Base-by-base conservation (phyloP, 92 coral and sea anemone genomes). In the Pocillopora meandrina region DNA sequence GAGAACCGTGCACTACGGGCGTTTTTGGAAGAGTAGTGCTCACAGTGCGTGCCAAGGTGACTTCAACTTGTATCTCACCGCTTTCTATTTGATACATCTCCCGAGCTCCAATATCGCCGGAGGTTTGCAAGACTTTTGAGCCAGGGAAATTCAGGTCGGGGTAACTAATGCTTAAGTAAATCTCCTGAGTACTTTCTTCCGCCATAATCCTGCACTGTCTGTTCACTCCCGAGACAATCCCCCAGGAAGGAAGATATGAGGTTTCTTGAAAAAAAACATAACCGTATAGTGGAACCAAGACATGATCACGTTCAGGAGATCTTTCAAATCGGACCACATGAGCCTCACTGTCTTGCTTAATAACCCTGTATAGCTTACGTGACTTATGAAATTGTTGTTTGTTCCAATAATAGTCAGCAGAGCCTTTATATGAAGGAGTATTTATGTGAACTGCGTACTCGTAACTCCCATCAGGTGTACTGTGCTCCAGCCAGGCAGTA, bases 401-500 rank as follows among this genome's bases (percentile, higher is more conserved):
- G 4, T 12, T 4, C 85, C 78, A 72, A 12, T 68, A 60, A 42
- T 61, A 36, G 60, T 87, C 86, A 19, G 78, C 78, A 56, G 21
- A 56, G 17, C 5, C 74, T 49, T 76, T 59, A 33, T 74, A 74
- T 31, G 65, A 21, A 18, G 78, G 78, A 55, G 63, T 74, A 9
- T 74, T 74, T 13, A 87, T 86, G 35, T 64, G 68, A 34, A 87
- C 72, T 21, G 86, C 90, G 77, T 87, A 87, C 73, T 87, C 86
- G 65, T 74, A 74, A 13, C 61, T 58, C 31, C 61, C 59, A 57
- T 85, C 72, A 3, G 56, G 31, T 9, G 65, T 26, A 18, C 85
- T 88, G 79, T 90, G 93, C 56, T 90, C 91, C 42, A 90, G 69
- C 93, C 90, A 87, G 14, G 85, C 86, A 12, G 88, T 83, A 3